Conservation (phyloP, 1,140 invertebrate genomes). For the Battus philenor region DNA sequence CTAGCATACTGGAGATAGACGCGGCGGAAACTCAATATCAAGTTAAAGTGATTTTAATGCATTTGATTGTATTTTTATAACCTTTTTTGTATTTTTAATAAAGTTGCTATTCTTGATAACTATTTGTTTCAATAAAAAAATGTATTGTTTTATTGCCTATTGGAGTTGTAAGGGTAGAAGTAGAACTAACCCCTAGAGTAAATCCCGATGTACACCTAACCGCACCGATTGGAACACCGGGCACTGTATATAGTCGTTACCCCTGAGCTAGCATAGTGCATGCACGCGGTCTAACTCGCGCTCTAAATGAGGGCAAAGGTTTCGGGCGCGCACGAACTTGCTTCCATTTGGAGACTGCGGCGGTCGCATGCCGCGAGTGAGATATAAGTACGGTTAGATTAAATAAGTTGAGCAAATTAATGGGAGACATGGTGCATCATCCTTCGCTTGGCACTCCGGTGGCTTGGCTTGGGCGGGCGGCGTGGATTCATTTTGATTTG, state of each 20-base stretch:
- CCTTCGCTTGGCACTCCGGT: constrained; percentile 56
- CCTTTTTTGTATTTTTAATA: constrained; percentile 74
- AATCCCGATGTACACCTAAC: constrained; percentile 4
- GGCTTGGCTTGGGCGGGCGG: constrained; percentile 58
- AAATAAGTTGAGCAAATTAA: constrained; percentile 66
- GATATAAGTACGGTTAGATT: too few relatives aligned
- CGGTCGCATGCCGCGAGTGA: constrained; percentile 14
- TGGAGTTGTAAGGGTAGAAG: constrained; percentile 5
- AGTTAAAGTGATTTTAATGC: constrained; percentile 71
- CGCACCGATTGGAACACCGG: too few relatives aligned
- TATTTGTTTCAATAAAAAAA: constrained; percentile 46
- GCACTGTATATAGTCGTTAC: too few relatives aligned
- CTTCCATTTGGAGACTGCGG: constrained; percentile 5
- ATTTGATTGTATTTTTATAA: constrained; percentile 76
- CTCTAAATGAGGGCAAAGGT: too few relatives aligned
- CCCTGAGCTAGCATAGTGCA: background rate
- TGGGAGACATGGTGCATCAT: constrained; percentile 75
- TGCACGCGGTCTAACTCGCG: too few relatives aligned
- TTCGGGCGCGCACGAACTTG: too few relatives aligned
- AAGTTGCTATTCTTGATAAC: constrained; percentile 71
- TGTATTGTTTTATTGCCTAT: constrained; percentile 1
- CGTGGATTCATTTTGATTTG: constrained; percentile 72
- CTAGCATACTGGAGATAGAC: constrained; percentile 50
- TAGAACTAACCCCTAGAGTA: constrained; percentile 8
- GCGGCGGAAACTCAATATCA: constrained; percentile 49